These are phyloP conservation scores for Noctua fimbriata DNA, from an alignment of 2,888 invertebrate species.

Conservation along the genomic window DNA sequence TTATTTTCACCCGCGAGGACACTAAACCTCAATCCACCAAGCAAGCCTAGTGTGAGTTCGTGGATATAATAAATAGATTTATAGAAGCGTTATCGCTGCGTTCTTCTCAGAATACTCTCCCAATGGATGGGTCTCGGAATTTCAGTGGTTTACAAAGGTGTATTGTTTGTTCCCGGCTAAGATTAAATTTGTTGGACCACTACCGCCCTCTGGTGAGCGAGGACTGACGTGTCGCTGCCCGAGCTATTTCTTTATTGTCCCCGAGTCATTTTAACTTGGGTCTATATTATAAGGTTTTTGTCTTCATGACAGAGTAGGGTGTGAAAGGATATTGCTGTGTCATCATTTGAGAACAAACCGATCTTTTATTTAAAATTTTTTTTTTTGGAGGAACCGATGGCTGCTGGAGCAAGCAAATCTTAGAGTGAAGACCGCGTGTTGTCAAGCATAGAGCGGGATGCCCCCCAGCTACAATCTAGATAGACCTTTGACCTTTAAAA, in stretches of 20 bases:
- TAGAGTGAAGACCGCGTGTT: neutral
- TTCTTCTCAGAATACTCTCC: constrained; percentile 59
- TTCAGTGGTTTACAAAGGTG: constrained; percentile 69
- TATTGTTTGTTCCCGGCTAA: constrained; percentile 70
- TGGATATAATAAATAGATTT: neutral
- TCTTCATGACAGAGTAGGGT: constrained; percentile 35
- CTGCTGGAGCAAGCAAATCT: neutral
- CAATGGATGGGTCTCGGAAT: constrained; percentile 59
- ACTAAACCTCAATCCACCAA: neutral
- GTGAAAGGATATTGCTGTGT: constrained; percentile 30
- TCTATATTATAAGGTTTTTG: constrained; percentile 30
- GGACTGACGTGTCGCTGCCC: constrained; percentile 61
- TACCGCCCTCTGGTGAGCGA: constrained; percentile 40
- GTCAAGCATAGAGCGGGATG: neutral
- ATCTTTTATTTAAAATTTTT: constrained; percentile 15
- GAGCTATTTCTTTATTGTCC: constrained; percentile 58
- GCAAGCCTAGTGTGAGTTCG: neutral
- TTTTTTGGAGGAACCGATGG: neutral
- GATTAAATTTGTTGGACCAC: constrained; percentile 67
- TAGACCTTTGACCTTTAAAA: neutral
- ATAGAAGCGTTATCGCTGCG: constrained; percentile 1
- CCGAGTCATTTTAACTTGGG: constrained; percentile 35
- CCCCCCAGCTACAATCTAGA: neutral
- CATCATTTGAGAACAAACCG: constrained; percentile 12
- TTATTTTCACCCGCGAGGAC: no score